Conservation (phyloP, 2,888 invertebrate species). For the Yponomeuta malinellus region DNA sequence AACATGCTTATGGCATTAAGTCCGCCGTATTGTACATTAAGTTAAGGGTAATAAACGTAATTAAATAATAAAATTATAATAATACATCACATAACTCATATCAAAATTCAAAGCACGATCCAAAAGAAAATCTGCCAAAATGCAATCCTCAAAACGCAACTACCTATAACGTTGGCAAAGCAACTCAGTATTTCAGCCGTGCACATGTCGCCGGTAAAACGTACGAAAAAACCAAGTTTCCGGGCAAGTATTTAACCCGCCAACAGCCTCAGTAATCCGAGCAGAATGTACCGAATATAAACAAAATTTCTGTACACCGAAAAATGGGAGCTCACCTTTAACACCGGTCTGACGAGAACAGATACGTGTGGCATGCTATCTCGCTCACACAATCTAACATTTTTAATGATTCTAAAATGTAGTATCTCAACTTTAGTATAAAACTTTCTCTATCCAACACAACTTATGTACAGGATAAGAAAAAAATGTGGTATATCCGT, state of each 20-base stretch:
- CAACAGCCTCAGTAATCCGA: neutral
- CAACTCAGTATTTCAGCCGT: neutral
- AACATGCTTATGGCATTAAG: too few species aligned
- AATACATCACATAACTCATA: too few species aligned
- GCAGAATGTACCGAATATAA: constrained; percentile 1
- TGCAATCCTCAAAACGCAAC: neutral
- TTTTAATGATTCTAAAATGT: too few species aligned
- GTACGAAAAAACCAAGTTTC: neutral
- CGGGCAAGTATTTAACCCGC: neutral
- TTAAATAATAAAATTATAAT: too few species aligned
- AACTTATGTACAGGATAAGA: too few species aligned
- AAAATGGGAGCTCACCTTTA: neutral
- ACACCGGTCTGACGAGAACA: neutral
- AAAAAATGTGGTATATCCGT: too few species aligned
- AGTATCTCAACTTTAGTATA: too few species aligned
- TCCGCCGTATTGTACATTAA: too few species aligned
- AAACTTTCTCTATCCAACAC: too few species aligned
- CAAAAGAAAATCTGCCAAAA: neutral
- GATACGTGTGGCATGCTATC: neutral
- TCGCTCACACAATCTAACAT: too few species aligned
- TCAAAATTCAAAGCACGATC: neutral
- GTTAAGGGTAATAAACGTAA: too few species aligned
- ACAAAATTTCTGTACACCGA: constrained; percentile 1
- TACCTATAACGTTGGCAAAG: neutral
- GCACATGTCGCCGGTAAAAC: neutral